Evolutionary conservation across 2,797 vertebrate species (phyloP), one percentile per base, ranked within the genome.

Genomic region (Pelochelys cantorii): DNA sequence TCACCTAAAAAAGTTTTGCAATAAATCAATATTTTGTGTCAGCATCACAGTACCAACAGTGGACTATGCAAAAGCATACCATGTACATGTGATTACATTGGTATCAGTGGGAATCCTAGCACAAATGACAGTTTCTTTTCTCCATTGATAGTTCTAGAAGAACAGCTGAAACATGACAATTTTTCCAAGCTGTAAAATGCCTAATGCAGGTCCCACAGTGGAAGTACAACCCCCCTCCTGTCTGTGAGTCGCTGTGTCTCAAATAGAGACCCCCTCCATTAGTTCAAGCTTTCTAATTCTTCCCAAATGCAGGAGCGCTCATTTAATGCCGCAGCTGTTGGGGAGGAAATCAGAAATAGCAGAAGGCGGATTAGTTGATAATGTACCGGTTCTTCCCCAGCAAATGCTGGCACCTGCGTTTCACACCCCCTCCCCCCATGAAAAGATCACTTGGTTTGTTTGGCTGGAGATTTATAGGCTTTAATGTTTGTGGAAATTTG

Each of bases 301-400:
- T 97, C 96, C 94, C 96, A 97, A 97, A 97, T 94, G 96, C 96
- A 96, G 97, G 78, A 95, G 97, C 96, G 96, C 96, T 96, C 94
- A 96, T 95, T 97, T 96, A 97, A 53, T 81, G 87, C 85, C 94
- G 95, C 97, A 97, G 97, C 97, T 97, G 97, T 97, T 96, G 95
- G 94, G 96, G 96, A 97, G 96, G 97, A 97, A 97, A 97, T 97
- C 97, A 96, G 96, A 97, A 97, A 97, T 97, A 97, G 97, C 97
- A 97, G 96, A 97, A 97, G 97, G 96, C 90, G 94, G 97, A 97
- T 97, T 97, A 97, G 97, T 83, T 97, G 95, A 97, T 97, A 97
- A 97, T 97, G 96, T 96, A 95, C 95, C 96, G 96, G 97, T 97
- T 97, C 96, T 97, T 97, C 94, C 95, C 95, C 89, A 95, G 96